Base-by-base conservation (phyloP, 2,888 invertebrate species). In the Alloscopus bannaensis region DNA sequence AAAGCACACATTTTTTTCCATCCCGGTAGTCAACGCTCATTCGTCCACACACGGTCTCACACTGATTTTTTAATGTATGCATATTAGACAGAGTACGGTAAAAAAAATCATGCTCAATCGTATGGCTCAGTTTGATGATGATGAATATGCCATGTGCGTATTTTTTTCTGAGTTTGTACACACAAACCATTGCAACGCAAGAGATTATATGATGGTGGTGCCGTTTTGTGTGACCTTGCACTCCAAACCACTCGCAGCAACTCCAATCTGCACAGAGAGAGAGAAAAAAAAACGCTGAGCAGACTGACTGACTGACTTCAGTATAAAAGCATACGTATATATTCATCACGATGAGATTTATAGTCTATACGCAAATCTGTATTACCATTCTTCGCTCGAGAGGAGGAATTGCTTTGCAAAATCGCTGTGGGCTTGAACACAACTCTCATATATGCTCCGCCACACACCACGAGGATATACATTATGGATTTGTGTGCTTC, bases 141-240 rank as follows among this genome's bases (percentile, higher is more conserved):
- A n/a, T n/a, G n/a, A n/a, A n/a, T n/a, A 59, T 45, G 55, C 79
- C 79, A 79, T 79, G 79, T 79, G 79, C 79, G 71, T 79, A 57
- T 66, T 29, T 59, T 45, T 62, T 45, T n/a, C n/a, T n/a, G n/a
- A n/a, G n/a, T n/a, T n/a, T n/a, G n/a, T n/a, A n/a, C n/a, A n/a
- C n/a, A n/a, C n/a, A 52, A 3, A 28, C 57, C 31, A 22, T 47
- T 52, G 18, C 18, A 31, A 50, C n/a, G 16, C 42, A 42, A 68
- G 52, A 68, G n/a, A 47, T 50, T 59, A 64, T 66, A 50, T n/a
- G 62, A 28, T 68, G 59, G 65, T 65, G 64, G 78, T 79, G 79
- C 79, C 79, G 79, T 79, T 78, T 76, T 70, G 31, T 71, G 66
- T 79, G 79, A 79, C 79, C 79, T 79, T 79, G 79, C 79, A 79